Evolutionary conservation across 2,797 vertebrate species (phyloP).

Genomic region (Botia almorhae): DNA sequence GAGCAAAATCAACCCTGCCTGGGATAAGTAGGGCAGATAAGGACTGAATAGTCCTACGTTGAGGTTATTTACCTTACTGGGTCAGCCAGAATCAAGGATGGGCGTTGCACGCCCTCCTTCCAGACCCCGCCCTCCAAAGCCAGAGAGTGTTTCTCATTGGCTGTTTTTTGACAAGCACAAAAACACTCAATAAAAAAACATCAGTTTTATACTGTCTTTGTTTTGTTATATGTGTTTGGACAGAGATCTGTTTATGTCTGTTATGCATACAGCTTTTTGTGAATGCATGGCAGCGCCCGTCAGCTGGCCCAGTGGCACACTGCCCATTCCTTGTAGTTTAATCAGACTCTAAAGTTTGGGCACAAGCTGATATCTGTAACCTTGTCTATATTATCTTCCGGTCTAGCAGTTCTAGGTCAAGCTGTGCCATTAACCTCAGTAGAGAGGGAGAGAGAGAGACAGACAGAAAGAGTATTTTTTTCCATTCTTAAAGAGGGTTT

Average conservation of each 20-base stretch:
- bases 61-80: conserved; percentile 3
- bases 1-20: neutral
- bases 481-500: conserved; percentile 15
- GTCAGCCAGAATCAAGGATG: conserved; percentile 3
- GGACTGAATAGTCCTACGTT: neutral
- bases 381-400: neutral
- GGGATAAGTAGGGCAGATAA: conserved; percentile 25
- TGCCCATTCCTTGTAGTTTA: conserved; percentile 16
- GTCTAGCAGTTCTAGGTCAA: conserved; percentile 18
- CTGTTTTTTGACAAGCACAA: no score
- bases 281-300: neutral
- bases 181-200: no score
- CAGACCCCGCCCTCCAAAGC: no score
- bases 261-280: neutral
- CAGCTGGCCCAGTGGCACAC: conserved; percentile 4
- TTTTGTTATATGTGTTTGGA: neutral
- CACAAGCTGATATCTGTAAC: conserved; percentile 17
- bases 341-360: no score
- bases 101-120: neutral
- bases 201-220: neutral
- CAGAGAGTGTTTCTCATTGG: no score
- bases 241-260: neutral
- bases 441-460: conserved; percentile 24
- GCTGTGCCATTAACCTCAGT: conserved; percentile 14
- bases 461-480: conserved; percentile 32